phyloP scores from a whole-genome alignment of 1,140 invertebrate species.

The Rhagoletis pomonella region DNA sequence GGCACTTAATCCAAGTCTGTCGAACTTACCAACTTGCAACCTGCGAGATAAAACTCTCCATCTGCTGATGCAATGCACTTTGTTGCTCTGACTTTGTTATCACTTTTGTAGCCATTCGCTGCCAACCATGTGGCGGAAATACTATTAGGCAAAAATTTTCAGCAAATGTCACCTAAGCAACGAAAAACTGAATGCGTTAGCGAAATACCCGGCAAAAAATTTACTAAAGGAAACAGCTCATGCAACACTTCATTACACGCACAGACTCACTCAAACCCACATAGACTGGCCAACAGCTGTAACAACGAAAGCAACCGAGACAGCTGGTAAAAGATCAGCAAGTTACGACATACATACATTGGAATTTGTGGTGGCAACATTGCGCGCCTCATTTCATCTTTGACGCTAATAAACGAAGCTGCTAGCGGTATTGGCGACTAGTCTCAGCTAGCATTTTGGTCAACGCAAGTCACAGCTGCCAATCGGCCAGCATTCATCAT shows the following conservation, averaged over 20 bases:
- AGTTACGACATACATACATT: neutral
- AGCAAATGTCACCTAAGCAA: neutral
- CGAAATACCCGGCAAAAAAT: neutral
- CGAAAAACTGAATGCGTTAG: neutral
- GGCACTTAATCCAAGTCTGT: no score
- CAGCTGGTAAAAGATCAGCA: neutral
- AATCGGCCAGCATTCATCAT: neutral
- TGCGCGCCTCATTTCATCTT: constrained; percentile 42
- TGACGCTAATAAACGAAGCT: constrained; percentile 22
- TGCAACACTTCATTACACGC: neutral
- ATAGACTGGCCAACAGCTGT: neutral
- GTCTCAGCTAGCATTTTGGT: neutral
- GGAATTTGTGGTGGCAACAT: neutral
- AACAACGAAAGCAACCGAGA: neutral
- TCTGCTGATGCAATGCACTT: no score
- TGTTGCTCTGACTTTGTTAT: no score
- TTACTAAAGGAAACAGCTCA: neutral
- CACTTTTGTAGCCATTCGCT: neutral
- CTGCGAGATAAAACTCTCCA: no score
- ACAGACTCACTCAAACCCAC: neutral
- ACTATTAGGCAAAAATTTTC: neutral
- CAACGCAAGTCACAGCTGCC: neutral
- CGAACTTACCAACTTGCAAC: no score
- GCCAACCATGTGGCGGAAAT: neutral
- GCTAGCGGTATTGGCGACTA: neutral